Evolutionary conservation across 2,888 invertebrate species (phyloP).

Genomic region (Eueremaeus valkanovi): DNA sequence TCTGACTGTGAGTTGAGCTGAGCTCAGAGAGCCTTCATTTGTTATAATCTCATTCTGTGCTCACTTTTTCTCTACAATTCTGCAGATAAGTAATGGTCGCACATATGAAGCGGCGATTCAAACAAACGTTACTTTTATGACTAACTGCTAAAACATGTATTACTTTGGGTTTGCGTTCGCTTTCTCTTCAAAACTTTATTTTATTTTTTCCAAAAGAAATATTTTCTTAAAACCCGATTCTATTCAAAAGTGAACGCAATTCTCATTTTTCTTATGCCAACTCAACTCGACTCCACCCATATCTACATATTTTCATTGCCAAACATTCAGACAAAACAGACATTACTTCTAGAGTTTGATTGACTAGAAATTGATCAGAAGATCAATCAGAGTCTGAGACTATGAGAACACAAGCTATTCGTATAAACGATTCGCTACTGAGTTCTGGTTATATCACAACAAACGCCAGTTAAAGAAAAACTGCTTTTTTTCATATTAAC

Average conservation of each 20-base stretch:
- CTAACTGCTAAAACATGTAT: not conserved
- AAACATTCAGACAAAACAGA: not conserved
- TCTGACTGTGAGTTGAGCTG: too few species aligned
- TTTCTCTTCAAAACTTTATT: not conserved
- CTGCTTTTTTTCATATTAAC: not conserved
- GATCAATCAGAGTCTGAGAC: not conserved
- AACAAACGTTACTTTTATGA: slow-evolving; percentile 14
- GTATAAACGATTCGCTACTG: not conserved
- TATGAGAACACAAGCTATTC: not conserved
- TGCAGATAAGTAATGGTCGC: not conserved
- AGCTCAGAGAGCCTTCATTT: not conserved
- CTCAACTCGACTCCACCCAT: not conserved
- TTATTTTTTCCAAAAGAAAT: slow-evolving; percentile 3
- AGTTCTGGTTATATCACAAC: not conserved
- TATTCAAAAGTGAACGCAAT: not conserved
- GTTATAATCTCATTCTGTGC: not conserved
- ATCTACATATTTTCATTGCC: not conserved
- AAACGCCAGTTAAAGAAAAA: not conserved
- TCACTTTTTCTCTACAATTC: not conserved
- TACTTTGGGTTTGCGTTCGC: not conserved
- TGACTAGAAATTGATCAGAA: not conserved
- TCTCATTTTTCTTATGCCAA: not conserved
- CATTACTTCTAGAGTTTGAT: not conserved
- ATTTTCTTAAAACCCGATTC: not conserved
- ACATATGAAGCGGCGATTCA: slow-evolving; percentile 2